Percentiles rank a stretch among this genome's conserved stretches.
Evolutionary conservation across 37 sponge, comb jelly and placozoan species (phyloP).

Genomic region (Beroe ovata): DNA sequence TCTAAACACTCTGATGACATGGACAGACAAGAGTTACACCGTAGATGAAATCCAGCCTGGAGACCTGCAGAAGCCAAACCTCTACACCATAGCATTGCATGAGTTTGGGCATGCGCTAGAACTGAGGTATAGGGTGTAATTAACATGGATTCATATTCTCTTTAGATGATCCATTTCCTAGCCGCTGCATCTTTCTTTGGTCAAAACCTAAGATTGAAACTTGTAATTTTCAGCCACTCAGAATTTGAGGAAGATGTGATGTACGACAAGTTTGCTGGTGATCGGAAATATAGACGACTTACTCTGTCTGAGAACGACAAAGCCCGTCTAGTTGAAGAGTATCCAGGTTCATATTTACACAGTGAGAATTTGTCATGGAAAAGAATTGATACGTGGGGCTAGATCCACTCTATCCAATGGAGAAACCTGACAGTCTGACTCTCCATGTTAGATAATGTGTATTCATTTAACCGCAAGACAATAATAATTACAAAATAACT

Average conservation of each 20-base stretch:
- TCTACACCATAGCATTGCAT: slow-evolving; percentile 31
- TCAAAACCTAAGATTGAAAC: no score
- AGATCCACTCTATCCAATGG: no score
- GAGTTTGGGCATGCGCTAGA: not conserved
- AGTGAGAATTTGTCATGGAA: no score
- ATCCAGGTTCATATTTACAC: no score
- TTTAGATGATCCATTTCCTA: no score
- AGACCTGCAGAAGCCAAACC: slow-evolving; percentile 9
- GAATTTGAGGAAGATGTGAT: not conserved
- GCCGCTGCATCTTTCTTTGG: no score
- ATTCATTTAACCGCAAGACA: no score
- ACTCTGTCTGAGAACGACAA: not conserved
- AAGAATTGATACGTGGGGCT: no score
- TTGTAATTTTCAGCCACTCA: not conserved
- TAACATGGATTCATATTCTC: no score
- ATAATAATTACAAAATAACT: no score
- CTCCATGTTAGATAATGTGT: no score
- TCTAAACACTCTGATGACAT: not conserved
- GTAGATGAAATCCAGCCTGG: not conserved
- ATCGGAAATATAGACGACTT: not conserved
- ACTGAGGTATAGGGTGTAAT: slow-evolving; percentile 22
- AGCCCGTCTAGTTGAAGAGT: not conserved
- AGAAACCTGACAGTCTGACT: no score
- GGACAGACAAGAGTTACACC: slow-evolving; percentile 11
- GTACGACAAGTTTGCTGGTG: not conserved